Percentiles rank a stretch among this genome's conserved stretches.
phyloP scores from a whole-genome alignment of 2,888 invertebrate species.

The Embidobia sp. region DNA sequence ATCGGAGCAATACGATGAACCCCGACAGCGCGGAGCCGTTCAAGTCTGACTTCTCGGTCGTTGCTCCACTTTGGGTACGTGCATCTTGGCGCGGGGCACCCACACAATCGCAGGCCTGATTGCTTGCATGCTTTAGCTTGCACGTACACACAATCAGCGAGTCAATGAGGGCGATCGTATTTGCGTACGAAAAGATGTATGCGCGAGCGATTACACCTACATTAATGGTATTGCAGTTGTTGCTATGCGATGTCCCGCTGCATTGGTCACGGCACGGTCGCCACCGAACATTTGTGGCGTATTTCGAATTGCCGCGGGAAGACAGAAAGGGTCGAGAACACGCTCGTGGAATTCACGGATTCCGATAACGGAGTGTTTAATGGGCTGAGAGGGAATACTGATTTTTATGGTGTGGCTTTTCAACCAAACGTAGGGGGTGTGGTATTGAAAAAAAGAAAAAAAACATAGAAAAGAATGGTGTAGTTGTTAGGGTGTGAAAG shows the following conservation, averaged over 20 bases:
- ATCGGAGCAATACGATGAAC: slow-evolving; percentile 73
- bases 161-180: slow-evolving; percentile 60
- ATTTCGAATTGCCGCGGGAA: too few relatives aligned
- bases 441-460: too few relatives aligned
- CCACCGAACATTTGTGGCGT: slow-evolving; percentile 28
- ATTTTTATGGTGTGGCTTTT: too few relatives aligned
- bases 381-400: too few relatives aligned
- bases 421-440: too few relatives aligned
- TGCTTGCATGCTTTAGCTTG: slow-evolving; percentile 52
- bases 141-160: slow-evolving; percentile 41
- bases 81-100: slow-evolving; percentile 63
- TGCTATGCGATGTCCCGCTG: slow-evolving; percentile 33
- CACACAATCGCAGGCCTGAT: slow-evolving; percentile 59
- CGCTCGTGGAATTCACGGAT: too few relatives aligned
- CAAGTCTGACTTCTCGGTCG: slow-evolving; percentile 75
- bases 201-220: slow-evolving; percentile 39
- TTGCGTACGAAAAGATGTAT: slow-evolving; percentile 48
- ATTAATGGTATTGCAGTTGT: slow-evolving; percentile 44
- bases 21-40: slow-evolving; percentile 76
- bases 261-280: slow-evolving; percentile 30
- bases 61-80: slow-evolving; percentile 75
- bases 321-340: too few relatives aligned
- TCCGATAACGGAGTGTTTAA: too few relatives aligned
- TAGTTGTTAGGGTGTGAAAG: too few relatives aligned
- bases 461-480: too few relatives aligned